Percentiles rank a stretch among this genome's conserved stretches.
Conservation (phyloP, 2,113 vertebrate genomes). For the Charina bottae region DNA sequence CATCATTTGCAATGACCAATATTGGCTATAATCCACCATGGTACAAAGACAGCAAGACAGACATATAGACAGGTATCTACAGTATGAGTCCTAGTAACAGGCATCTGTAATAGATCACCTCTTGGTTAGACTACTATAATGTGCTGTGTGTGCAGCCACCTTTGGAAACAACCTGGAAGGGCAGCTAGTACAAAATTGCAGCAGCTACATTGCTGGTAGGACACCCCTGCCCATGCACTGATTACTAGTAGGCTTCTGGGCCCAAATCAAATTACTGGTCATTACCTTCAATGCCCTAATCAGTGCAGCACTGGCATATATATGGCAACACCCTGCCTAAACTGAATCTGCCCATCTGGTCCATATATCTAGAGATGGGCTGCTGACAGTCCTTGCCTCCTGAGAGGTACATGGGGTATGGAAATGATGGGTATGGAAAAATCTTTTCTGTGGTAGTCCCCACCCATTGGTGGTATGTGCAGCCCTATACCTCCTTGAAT, state of each 20-base stretch:
- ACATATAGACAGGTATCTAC: background rate
- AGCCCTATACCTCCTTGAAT: background rate
- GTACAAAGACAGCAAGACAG: background rate
- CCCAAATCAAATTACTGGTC: background rate
- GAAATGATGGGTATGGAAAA: background rate
- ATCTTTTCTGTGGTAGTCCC: background rate
- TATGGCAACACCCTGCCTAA: background rate
- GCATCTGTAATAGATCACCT: background rate
- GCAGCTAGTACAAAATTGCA: background rate
- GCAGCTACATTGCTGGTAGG: background rate
- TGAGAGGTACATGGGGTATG: background rate
- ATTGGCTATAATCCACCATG: background rate
- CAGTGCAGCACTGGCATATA: background rate
- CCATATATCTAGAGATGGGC: background rate
- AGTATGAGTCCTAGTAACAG: background rate
- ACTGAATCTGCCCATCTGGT: background rate
- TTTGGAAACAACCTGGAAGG: background rate
- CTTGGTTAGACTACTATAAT: background rate
- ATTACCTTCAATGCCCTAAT: background rate
- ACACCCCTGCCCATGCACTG: background rate
- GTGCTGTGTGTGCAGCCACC: background rate
- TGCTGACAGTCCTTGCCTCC: background rate
- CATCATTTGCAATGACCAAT: background rate
- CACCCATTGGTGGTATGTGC: background rate
- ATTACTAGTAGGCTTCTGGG: background rate